A percentile compares a stretch with the other conserved stretches of the same genome.
Conservation (phyloP, 53 echinoderm and acorn worm species). For the Crossaster papposus region DNA sequence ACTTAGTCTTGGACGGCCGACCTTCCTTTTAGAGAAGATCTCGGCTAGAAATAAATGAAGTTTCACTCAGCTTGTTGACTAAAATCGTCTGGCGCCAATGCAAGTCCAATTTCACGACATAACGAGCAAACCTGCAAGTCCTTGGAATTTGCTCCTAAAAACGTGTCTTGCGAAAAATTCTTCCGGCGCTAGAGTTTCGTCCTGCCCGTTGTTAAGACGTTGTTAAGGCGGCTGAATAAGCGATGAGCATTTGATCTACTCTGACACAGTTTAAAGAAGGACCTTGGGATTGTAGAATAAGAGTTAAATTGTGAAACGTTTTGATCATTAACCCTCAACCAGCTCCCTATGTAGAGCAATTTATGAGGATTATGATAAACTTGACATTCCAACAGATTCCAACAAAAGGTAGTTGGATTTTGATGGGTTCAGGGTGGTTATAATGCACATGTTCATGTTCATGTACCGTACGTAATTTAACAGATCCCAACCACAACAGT, state of each 20-base stretch:
- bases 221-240: not conserved
- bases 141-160: not conserved
- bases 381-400: no score
- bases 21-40: not conserved
- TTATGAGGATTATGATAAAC: no score
- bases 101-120: conserved; percentile 1
- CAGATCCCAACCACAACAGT: no score
- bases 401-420: no score
- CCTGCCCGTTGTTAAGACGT: not conserved
- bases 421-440: no score
- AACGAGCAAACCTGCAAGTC: not conserved
- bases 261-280: not conserved
- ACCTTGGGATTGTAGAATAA: not conserved
- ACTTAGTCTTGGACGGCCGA: not conserved
- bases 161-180: not conserved
- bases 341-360: no score
- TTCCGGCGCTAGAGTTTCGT: not conserved
- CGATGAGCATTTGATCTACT: not conserved
- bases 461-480: no score
- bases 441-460: no score
- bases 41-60: not conserved
- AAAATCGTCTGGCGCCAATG: not conserved
- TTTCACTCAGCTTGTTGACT: not conserved
- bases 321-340: not conserved
- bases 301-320: not conserved